Conservation (phyloP, 2,888 invertebrate species). For the Anthophora plumipes region DNA sequence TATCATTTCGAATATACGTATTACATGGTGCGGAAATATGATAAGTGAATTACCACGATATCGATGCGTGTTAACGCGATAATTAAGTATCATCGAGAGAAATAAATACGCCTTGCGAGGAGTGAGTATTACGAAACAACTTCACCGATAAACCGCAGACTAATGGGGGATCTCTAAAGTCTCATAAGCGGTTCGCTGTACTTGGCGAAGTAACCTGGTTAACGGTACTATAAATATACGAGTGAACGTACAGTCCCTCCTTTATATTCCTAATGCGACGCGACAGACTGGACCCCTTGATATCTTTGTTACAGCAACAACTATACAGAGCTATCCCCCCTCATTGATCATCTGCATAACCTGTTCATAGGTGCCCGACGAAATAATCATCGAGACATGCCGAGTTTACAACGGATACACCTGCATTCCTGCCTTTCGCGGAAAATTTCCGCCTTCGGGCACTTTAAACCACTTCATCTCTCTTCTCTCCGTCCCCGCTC, state of each 20-base stretch:
- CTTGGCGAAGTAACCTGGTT: constrained; percentile 50
- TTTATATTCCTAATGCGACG: constrained; percentile 44
- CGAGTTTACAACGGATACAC: not conserved
- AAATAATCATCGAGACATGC: constrained; percentile 13
- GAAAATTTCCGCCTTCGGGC: not conserved
- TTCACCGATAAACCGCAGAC: not conserved
- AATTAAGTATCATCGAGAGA: not conserved
- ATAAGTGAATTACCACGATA: not conserved
- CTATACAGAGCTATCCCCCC: not conserved
- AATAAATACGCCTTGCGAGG: not conserved
- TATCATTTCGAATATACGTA: not conserved
- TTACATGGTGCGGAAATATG: not conserved
- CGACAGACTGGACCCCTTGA: constrained; percentile 19
- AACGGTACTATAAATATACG: constrained; percentile 56
- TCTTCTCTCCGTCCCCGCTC: too few relatives aligned
- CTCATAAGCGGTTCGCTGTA: constrained; percentile 24
- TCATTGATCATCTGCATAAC: constrained; percentile 25
- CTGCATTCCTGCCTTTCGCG: not conserved
- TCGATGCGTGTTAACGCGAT: not conserved
- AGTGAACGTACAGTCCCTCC: constrained; percentile 46
- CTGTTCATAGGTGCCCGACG: constrained; percentile 25
- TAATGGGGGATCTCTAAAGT: constrained; percentile 31
- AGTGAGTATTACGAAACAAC: not conserved
- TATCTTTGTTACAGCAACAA: constrained; percentile 35
- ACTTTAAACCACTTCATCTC: not conserved